Conservation (phyloP, 2,888 invertebrate genomes). For the Hirtodrosophila cameraria region DNA sequence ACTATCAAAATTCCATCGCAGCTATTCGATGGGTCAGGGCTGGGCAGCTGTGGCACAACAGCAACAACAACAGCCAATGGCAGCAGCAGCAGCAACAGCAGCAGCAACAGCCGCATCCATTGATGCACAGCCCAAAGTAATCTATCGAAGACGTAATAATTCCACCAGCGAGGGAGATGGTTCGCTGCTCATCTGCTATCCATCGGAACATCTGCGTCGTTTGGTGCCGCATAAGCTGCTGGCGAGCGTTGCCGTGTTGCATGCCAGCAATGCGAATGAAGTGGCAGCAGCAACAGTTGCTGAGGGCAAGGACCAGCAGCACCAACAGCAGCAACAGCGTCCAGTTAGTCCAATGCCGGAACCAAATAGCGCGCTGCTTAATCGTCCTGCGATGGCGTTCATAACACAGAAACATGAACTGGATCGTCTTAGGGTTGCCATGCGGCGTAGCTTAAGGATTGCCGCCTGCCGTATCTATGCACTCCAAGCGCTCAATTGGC, state of each 20-base stretch:
- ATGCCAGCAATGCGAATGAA: conserved; percentile 45
- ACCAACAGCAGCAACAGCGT: conserved; percentile 28
- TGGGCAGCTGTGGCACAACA: conserved; percentile 81
- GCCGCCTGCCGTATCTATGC: conserved; percentile 93
- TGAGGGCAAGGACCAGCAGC: conserved; percentile 26
- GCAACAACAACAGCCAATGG: conserved; percentile 40
- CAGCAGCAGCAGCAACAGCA: conserved; percentile 25
- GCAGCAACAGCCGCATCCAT: conserved; percentile 25
- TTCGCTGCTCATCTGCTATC: conserved; percentile 90
- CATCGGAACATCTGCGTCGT: conserved; percentile 93
- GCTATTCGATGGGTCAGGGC: conserved; percentile 93
- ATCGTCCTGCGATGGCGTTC: conserved; percentile 93
- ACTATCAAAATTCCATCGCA: conserved; percentile 88
- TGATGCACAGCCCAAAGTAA: conserved; percentile 79
- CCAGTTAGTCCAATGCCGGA: conserved; percentile 36
- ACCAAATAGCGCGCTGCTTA: conserved; percentile 73
- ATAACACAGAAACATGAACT: conserved; percentile 94
- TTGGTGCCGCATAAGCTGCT: conserved; percentile 88
- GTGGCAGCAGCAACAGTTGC: background rate
- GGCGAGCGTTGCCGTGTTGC: conserved; percentile 80
- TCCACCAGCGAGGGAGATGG: conserved; percentile 87
- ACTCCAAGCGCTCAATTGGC: conserved; percentile 97
- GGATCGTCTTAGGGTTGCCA: conserved; percentile 91
- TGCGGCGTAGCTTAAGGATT: conserved; percentile 93
- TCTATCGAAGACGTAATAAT: conserved; percentile 88